Conservation (phyloP, 1,140 invertebrate species). For the Drosophila eugracilis region DNA sequence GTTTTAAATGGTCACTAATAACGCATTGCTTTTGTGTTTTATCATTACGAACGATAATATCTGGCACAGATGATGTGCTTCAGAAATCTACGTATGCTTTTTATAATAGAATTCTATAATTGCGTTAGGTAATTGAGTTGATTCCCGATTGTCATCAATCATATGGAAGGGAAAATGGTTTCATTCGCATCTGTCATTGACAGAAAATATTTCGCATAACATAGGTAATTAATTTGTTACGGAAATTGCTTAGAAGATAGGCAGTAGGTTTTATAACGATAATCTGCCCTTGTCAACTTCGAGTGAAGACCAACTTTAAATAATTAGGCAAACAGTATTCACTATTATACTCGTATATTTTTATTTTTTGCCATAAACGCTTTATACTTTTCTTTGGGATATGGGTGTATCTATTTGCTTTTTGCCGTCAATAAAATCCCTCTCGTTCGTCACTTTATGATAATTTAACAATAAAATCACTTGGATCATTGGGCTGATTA, state of each 20-base stretch:
- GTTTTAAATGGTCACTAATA: constrained; percentile 37
- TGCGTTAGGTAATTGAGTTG: constrained; percentile 3
- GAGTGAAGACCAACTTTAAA: too few species aligned
- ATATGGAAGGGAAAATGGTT: background rate
- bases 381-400: too few species aligned
- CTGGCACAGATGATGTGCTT: background rate
- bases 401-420: too few species aligned
- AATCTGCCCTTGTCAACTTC: too few species aligned
- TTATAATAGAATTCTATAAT: constrained; percentile 13
- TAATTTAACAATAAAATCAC: constrained; percentile 9
- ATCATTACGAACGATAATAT: constrained; percentile 10
- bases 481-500: constrained; percentile 13
- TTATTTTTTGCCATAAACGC: too few species aligned
- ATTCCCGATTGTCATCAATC: constrained; percentile 14
- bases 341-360: too few species aligned
- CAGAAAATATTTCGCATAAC: constrained; percentile 12
- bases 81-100: background rate
- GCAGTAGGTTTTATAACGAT: too few species aligned
- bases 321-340: too few species aligned
- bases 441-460: background rate
- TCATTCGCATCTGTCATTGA: constrained; percentile 21
- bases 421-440: too few species aligned
- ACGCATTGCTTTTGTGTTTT: constrained; percentile 15
- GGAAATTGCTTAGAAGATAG: too few species aligned
- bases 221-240: constrained; percentile 2